A percentile compares a stretch with the other conserved stretches of the same genome.
These are phyloP conservation scores for Sebastes iracundus DNA, from an alignment of 2,797 vertebrate species.

Conservation along the genomic window DNA sequence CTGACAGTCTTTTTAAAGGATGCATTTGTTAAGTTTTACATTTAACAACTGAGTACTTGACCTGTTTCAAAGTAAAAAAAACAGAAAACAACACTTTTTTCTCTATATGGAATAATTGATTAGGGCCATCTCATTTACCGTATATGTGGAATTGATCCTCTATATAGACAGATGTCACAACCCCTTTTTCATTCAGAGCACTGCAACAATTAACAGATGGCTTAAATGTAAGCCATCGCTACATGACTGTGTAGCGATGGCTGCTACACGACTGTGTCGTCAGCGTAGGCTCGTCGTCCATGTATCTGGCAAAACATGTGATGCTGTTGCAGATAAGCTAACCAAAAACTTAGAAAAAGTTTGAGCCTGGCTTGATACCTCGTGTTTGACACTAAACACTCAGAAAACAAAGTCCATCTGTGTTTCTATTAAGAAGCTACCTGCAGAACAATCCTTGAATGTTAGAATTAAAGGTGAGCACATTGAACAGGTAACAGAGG, in stretches of 20 bases:
- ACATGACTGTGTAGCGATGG: too few relatives aligned
- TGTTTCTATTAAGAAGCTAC: too few relatives aligned
- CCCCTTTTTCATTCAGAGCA: neutral
- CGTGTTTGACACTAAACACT: too few relatives aligned
- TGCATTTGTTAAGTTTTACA: neutral
- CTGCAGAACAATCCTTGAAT: too few relatives aligned
- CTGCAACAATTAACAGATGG: neutral
- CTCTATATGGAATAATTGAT: neutral
- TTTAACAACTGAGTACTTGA: neutral
- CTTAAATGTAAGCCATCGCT: neutral
- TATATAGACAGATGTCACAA: constrained; percentile 21
- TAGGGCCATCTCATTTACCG: neutral
- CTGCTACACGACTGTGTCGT: too few relatives aligned
- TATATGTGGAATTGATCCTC: neutral
- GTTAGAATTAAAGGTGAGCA: too few relatives aligned
- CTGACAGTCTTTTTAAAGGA: neutral
- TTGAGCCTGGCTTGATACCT: fast-evolving
- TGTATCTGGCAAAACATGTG: too few relatives aligned
- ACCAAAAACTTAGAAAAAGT: too few relatives aligned
- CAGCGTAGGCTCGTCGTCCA: too few relatives aligned
- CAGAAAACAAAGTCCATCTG: too few relatives aligned
- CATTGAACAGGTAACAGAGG: too few relatives aligned
- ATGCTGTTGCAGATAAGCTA: too few relatives aligned
- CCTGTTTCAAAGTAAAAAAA: neutral
- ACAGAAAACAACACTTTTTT: neutral